Base-by-base conservation (phyloP, 2,888 invertebrate genomes). In the Gandaritis pyraliata region DNA sequence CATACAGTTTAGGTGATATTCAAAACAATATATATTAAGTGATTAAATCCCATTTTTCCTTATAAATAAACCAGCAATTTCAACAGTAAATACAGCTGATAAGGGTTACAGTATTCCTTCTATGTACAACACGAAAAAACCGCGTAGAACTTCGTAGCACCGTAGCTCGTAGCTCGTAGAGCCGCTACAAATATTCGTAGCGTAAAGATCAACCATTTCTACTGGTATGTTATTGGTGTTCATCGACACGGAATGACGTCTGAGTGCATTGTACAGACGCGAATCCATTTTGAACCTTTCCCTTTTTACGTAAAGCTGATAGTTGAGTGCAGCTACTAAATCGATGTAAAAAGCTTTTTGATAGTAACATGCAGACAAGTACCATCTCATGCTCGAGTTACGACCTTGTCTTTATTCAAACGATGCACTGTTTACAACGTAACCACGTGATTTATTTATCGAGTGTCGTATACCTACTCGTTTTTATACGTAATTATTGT, bases 101-200 rank as follows among this genome's bases (percentile, higher is more conserved):
- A 51, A 43, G 54, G 16, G 49, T 41, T 18, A 49, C 38, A 54
- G 57, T 56, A 64, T 62, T 59, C 48, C 39, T 45, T 45, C 49
- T 46, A 48, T 47, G 39, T 23, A 23, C 23, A n/a, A 45, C 50
- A 52, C 36, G 54, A 58, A 64, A 65, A 63, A 58, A 59, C 63
- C 58, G 45, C 66, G 71, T 68, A 69, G 48, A 48, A 58, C 66
- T 73, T 69, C 68, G 50, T 58, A 62, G 53, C 30, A 47, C 68
- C 68, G 50, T 58, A 62, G 53, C 38, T 33, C 58, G 53, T 53
- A 56, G 50, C 46, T 46, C 68, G 76, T 76, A 76, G 73, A 66
- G 49, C 47, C 54, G 50, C 75, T 78, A 77, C 77, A 72, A 72
- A 58, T 64, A 45, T 59, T 64, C 72, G 74, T 76, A 73, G 74